phyloP scores from a whole-genome alignment of 2,888 invertebrate genomes.

The Chesias legatella region DNA sequence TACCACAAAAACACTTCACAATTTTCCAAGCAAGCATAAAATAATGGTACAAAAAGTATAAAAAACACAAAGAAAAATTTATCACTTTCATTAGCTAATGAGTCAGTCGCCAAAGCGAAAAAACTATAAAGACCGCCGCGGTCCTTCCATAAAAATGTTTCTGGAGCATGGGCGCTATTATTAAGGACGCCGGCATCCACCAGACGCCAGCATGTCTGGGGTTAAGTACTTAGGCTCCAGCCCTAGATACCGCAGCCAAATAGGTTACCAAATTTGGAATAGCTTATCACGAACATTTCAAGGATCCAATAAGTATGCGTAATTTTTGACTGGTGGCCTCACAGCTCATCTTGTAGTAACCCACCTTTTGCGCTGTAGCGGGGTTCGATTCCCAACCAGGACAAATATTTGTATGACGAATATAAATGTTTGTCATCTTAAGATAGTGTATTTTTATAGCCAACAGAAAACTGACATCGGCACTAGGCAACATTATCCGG shows the following conservation, averaged over 20 bases:
- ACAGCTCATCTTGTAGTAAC: no score
- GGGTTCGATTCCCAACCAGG: no score
- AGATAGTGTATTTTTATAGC: no score
- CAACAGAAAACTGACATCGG: no score
- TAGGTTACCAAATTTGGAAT: slow-evolving; percentile 40
- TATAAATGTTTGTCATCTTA: no score
- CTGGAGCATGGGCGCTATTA: slow-evolving; percentile 33
- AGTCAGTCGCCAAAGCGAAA: slow-evolving; percentile 21
- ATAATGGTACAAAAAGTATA: slow-evolving; percentile 10
- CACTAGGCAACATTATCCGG: no score
- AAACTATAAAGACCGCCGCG: slow-evolving; percentile 16
- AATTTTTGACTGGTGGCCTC: no score
- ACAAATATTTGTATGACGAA: no score
- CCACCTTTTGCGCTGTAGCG: no score
- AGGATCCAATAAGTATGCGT: no score
- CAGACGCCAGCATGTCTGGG: slow-evolving; percentile 71
- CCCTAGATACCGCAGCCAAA: slow-evolving; percentile 44
- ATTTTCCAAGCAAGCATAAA: no score
- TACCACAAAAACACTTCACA: no score
- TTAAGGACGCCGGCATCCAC: slow-evolving; percentile 2
- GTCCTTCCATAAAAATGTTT: slow-evolving; percentile 23
- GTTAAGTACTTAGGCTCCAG: slow-evolving; percentile 42
- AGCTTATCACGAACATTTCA: background rate
- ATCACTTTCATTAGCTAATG: slow-evolving; percentile 14
- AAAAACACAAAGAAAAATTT: slow-evolving; percentile 7